phyloP scores from a whole-genome alignment of 2,888 invertebrate genomes.

The Polylopha cassiicola region DNA sequence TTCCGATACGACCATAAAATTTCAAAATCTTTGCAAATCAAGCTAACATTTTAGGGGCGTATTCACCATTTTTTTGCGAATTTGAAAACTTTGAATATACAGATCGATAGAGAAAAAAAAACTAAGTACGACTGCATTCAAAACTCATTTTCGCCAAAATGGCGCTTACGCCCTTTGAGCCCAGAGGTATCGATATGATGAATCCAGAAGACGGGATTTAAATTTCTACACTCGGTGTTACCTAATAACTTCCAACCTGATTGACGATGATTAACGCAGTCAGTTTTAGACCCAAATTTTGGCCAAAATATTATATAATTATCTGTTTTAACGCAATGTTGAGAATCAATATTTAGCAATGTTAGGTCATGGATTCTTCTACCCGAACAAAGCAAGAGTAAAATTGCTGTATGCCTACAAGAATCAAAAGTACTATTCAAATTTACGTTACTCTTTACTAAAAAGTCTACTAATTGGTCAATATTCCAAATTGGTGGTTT shows the following conservation, averaged over 20 bases:
- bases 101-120: no score
- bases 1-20: no score
- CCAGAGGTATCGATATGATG: background rate
- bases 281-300: constrained; percentile 9
- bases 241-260: constrained; percentile 4
- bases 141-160: no score
- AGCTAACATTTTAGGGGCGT: no score
- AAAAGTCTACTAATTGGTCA: constrained; percentile 1
- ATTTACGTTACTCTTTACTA: background rate
- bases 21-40: no score
- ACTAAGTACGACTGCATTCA: no score
- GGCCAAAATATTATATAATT: constrained; percentile 12
- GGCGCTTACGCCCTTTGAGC: no score
- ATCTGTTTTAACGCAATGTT: background rate
- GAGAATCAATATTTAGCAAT: constrained; percentile 1
- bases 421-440: constrained; percentile 1
- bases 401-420: constrained; percentile 7
- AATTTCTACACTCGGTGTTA: background rate
- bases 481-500: constrained; percentile 21
- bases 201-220: constrained; percentile 5
- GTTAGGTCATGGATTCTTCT: constrained; percentile 22
- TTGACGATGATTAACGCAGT: constrained; percentile 4
- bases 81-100: no score
- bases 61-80: no score
- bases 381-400: constrained; percentile 18